These are phyloP conservation scores for Neelides sp. DNA, from an alignment of 1,140 invertebrate genomes.

Conservation along the genomic window DNA sequence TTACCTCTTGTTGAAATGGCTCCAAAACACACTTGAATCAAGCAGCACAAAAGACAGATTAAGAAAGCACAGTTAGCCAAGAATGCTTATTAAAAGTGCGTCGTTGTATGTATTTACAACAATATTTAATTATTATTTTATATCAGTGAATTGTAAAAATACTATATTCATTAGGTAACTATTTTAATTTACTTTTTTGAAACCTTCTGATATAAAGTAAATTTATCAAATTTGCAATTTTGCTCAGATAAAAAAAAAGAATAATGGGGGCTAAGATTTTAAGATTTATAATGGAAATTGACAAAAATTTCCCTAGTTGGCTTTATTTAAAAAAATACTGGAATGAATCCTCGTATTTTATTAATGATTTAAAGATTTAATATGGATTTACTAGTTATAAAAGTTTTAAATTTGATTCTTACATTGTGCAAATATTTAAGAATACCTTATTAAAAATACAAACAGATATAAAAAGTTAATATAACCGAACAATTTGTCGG, in stretches of 20 bases:
- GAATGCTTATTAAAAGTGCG: no score
- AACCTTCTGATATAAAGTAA: background rate
- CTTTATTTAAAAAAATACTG: no score
- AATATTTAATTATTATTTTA: background rate
- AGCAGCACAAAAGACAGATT: conserved; percentile 38
- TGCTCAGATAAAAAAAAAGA: background rate
- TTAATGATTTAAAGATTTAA: no score
- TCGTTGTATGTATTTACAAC: no score
- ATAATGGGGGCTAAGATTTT: background rate
- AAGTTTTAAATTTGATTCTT: background rate
- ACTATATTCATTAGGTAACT: background rate
- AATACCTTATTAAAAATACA: no score
- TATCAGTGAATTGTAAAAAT: background rate
- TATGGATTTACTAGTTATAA: no score
- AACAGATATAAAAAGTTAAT: no score
- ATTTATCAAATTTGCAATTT: background rate
- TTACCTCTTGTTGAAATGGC: conserved; percentile 96
- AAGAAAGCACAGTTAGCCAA: conserved; percentile 45
- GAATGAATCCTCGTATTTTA: no score
- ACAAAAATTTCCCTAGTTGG: no score
- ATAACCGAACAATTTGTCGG: no score
- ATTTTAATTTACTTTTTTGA: conserved; percentile 1
- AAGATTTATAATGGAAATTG: background rate
- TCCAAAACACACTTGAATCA: conserved; percentile 79
- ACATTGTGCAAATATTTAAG: no score